phyloP scores from a whole-genome alignment of 92 coral and sea anemone genomes.

The Parazoanthus swiftii region DNA sequence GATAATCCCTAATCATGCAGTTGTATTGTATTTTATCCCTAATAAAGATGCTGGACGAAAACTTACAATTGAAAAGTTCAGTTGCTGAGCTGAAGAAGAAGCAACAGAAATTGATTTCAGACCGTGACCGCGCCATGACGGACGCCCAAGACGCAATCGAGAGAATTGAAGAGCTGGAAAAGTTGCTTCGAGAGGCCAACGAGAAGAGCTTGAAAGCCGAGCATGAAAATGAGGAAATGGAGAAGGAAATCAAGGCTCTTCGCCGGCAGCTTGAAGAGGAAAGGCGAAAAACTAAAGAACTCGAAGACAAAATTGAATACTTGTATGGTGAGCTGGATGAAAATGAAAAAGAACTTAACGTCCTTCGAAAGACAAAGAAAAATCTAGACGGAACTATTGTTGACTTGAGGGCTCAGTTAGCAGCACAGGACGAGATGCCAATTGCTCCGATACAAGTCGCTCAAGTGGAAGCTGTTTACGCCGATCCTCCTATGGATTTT shows the following conservation, averaged over 20 bases:
- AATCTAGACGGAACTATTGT: slow-evolving; percentile 65
- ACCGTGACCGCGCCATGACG: slow-evolving; percentile 75
- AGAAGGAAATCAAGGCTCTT: slow-evolving; percentile 59
- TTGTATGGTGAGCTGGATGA: slow-evolving; percentile 70
- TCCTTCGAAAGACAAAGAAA: slow-evolving; percentile 56
- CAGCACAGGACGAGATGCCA: slow-evolving; percentile 62
- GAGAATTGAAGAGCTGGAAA: slow-evolving; percentile 68
- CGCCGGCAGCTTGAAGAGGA: slow-evolving; percentile 56
- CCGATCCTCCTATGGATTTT: slow-evolving; percentile 68
- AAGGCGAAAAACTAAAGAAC: slow-evolving; percentile 48
- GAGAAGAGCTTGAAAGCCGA: slow-evolving; percentile 60
- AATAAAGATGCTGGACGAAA: slow-evolving; percentile 59
- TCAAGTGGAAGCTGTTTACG: slow-evolving; percentile 58
- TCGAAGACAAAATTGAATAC: slow-evolving; percentile 68
- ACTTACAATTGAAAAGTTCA: slow-evolving; percentile 51
- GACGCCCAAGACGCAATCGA: slow-evolving; percentile 64
- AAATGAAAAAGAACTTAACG: slow-evolving; percentile 69
- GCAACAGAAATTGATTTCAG: slow-evolving; percentile 59
- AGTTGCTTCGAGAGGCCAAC: slow-evolving; percentile 56
- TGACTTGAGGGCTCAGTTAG: slow-evolving; percentile 67
- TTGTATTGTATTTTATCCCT: background rate
- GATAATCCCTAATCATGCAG: too few relatives aligned
- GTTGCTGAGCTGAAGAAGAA: slow-evolving; percentile 56
- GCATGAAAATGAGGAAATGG: slow-evolving; percentile 73
- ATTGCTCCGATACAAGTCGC: slow-evolving; percentile 67